Evolutionary conservation across 2,797 vertebrate species (phyloP).

Genomic region (Hybognathus amarus): DNA sequence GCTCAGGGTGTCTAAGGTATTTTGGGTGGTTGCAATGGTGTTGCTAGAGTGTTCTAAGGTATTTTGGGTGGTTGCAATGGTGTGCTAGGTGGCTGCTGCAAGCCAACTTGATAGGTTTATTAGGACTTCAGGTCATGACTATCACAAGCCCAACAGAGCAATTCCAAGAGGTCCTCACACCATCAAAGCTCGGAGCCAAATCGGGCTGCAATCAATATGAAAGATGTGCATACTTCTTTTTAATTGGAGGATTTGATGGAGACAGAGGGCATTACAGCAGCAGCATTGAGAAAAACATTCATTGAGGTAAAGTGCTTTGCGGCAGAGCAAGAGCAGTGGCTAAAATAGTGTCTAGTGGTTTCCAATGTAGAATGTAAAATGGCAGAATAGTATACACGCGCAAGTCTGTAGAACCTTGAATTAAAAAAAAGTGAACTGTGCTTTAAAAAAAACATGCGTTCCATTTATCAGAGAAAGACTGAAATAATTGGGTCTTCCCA

Average conservation of each 20-base stretch:
- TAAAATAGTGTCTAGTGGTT: constrained; percentile 23
- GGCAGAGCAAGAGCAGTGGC: constrained; percentile 25
- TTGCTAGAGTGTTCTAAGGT: no score
- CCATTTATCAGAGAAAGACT: not conserved
- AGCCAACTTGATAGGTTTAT: no score
- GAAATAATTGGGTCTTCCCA: not conserved
- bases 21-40: no score
- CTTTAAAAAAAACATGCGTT: not conserved
- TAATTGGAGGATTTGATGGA: constrained; percentile 18
- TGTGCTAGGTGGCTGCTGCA: no score
- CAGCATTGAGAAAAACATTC: constrained; percentile 28
- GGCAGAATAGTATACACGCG: not conserved
- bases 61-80: no score
- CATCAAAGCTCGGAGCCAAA: not conserved
- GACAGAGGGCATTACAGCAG: constrained; percentile 18
- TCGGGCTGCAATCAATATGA: constrained; percentile 33
- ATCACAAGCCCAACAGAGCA: no score
- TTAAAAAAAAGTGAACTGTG: not conserved
- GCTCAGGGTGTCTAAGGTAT: no score
- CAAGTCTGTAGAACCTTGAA: not conserved
- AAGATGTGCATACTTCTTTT: constrained; percentile 20
- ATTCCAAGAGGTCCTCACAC: no score
- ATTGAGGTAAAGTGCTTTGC: constrained; percentile 31
- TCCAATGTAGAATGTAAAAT: not conserved
- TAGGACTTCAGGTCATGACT: no score